phyloP scores from a whole-genome alignment of 2,113 vertebrate genomes.

The Hippocampus mohnikei region DNA sequence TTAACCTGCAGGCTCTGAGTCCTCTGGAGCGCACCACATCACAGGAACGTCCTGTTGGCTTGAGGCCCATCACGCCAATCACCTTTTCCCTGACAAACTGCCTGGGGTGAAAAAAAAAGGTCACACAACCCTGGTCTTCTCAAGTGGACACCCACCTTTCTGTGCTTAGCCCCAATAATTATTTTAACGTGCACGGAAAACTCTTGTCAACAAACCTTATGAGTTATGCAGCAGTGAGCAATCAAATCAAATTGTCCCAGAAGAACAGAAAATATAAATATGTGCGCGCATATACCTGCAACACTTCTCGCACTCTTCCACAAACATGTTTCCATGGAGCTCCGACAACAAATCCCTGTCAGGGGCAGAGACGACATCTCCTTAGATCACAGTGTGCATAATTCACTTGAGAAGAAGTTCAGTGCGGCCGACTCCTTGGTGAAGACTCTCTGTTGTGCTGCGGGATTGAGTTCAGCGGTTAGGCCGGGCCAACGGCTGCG shows the following conservation, averaged over 20 bases:
- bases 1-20: slow-evolving; percentile 88
- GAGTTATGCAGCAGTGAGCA: neutral
- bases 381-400: neutral
- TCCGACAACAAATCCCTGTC: slow-evolving; percentile 86
- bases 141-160: neutral
- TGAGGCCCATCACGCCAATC: slow-evolving; percentile 94
- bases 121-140: neutral
- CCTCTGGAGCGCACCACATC: slow-evolving; percentile 87
- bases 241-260: neutral
- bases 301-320: slow-evolving; percentile 95
- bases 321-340: slow-evolving; percentile 98
- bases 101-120: slow-evolving; percentile 62
- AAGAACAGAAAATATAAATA: too few species aligned
- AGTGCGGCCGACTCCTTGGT: neutral
- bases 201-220: neutral
- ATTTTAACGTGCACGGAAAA: neutral
- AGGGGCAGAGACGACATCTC: slow-evolving; percentile 14
- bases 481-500: slow-evolving; percentile 5
- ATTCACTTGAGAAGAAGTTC: neutral
- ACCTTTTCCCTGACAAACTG: slow-evolving; percentile 89
- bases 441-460: slow-evolving; percentile 12
- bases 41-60: slow-evolving; percentile 87
- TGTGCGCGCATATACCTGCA: slow-evolving; percentile 79
- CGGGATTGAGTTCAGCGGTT: slow-evolving; percentile 4
- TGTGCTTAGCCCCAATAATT: neutral